A percentile compares a stretch with the other conserved stretches of the same genome.
Evolutionary conservation across 2,113 vertebrate genomes (phyloP).

Genomic region (Solea senegalensis): DNA sequence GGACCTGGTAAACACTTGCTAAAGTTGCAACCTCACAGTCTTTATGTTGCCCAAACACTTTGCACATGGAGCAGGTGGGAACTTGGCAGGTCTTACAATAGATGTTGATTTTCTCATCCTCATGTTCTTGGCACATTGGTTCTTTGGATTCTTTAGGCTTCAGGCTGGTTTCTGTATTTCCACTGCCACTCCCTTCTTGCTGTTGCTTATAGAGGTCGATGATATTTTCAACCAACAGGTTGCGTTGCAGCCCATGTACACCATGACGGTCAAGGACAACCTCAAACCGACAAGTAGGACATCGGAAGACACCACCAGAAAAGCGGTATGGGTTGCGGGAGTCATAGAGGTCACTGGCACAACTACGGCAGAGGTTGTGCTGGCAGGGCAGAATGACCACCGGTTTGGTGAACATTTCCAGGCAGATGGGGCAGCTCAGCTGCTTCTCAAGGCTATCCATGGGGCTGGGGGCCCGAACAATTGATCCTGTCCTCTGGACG

Average conservation of each 20-base stretch:
- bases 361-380: conserved; percentile 96
- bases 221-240: conserved; percentile 96
- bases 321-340: conserved; percentile 84
- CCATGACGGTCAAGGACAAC: conserved; percentile 97
- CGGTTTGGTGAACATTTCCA: conserved; percentile 97
- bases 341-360: conserved; percentile 93
- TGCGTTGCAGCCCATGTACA: conserved; percentile 94
- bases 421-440: conserved; percentile 96
- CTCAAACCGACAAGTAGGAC: conserved; percentile 95
- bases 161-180: conserved; percentile 72
- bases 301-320: conserved; percentile 92
- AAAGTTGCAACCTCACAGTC: conserved; percentile 95
- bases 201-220: conserved; percentile 97
- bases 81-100: conserved; percentile 92
- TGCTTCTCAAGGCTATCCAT: conserved; percentile 98
- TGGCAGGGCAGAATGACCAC: conserved; percentile 98
- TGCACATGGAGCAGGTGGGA: conserved; percentile 97
- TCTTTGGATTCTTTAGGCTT: conserved; percentile 87
- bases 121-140: conserved; percentile 93
- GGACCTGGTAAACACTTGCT: conserved; percentile 83
- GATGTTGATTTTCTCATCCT: conserved; percentile 97
- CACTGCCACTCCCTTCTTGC: conserved; percentile 65
- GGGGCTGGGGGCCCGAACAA: conserved; percentile 77
- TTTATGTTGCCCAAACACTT: conserved; percentile 94
- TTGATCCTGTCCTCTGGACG: conserved; percentile 78